Percentiles rank a stretch among this genome's conserved stretches.
phyloP scores from a whole-genome alignment of 2,888 invertebrate species.

The Hyppa rectilinea region DNA sequence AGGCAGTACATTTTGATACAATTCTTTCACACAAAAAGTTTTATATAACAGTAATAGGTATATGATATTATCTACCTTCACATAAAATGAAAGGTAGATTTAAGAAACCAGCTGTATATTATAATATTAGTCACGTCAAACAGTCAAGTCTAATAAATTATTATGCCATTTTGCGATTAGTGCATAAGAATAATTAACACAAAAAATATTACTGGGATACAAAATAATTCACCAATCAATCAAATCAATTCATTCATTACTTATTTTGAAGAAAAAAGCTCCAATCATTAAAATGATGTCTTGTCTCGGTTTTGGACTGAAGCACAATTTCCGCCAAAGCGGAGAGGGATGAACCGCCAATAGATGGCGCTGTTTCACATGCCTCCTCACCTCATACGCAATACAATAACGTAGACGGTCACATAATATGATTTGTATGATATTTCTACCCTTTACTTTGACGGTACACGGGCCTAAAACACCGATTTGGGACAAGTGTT shows the following conservation, averaged over 20 bases:
- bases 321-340: neutral
- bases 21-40: slow-evolving; percentile 28
- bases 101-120: slow-evolving; percentile 25
- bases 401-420: neutral
- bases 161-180: slow-evolving; percentile 59
- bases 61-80: neutral
- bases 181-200: slow-evolving; percentile 41
- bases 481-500: too few relatives aligned
- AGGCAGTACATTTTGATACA: slow-evolving; percentile 51
- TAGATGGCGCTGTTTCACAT: neutral
- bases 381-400: neutral
- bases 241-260: neutral
- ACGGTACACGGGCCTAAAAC: neutral
- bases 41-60: slow-evolving; percentile 28
- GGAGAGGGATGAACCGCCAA: neutral
- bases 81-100: slow-evolving; percentile 4
- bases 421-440: neutral
- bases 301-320: neutral
- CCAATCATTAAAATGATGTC: neutral
- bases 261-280: slow-evolving; percentile 5
- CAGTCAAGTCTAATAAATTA: slow-evolving; percentile 49
- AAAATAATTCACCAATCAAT: slow-evolving; percentile 22
- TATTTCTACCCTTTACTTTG: neutral
- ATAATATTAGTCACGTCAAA: slow-evolving; percentile 39
- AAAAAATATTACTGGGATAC: slow-evolving; percentile 20